Conservation (phyloP, 2,888 invertebrate genomes). For the Altica lythri region DNA sequence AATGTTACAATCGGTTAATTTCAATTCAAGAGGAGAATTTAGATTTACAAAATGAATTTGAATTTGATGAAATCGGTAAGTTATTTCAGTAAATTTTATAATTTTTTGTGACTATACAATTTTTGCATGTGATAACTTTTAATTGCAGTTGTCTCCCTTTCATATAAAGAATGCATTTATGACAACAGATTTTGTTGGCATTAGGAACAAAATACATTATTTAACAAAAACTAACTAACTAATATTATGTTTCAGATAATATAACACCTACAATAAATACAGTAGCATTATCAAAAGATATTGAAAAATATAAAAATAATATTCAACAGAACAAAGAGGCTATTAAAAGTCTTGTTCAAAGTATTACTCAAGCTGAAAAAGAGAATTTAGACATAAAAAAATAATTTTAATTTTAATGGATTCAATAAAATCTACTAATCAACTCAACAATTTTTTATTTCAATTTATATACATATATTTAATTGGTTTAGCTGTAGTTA, state of each 20-base stretch:
- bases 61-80: neutral
- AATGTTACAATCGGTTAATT: conserved; percentile 22
- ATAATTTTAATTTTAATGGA: too few relatives aligned
- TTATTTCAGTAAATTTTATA: neutral
- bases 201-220: neutral
- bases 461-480: too few relatives aligned
- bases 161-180: neutral
- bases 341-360: too few relatives aligned
- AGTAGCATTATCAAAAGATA: neutral
- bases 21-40: conserved; percentile 10
- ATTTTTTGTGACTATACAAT: neutral
- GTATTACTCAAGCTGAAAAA: too few relatives aligned
- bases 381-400: too few relatives aligned
- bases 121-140: too few relatives aligned
- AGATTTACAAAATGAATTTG: neutral
- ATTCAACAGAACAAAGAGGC: conserved; percentile 2
- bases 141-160: too few relatives aligned
- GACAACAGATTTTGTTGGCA: neutral
- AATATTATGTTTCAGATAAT: neutral
- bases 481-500: too few relatives aligned
- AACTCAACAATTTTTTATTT: too few relatives aligned
- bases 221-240: neutral
- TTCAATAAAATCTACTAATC: too few relatives aligned
- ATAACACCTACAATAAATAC: neutral
- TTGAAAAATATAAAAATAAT: neutral